phyloP scores from a whole-genome alignment of 2,888 invertebrate species.

The Cantharis nigra region DNA sequence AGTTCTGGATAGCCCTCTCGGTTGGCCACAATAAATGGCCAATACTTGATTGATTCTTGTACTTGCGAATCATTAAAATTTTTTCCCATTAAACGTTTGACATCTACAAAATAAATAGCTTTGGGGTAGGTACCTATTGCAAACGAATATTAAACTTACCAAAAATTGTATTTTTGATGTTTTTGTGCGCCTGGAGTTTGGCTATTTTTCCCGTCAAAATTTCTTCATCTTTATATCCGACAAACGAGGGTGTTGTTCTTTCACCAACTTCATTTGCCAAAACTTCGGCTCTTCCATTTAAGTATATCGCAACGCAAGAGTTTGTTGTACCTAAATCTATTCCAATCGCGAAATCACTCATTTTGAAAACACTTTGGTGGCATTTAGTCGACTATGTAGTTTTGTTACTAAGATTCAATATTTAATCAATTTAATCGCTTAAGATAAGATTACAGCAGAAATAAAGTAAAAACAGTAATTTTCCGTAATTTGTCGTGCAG shows the following conservation, averaged over 20 bases:
- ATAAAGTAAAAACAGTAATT: neutral
- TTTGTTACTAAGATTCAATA: too few relatives aligned
- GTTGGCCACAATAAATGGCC: neutral
- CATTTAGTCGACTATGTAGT: too few relatives aligned
- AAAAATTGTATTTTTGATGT: slow-evolving; percentile 98
- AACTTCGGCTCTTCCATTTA: slow-evolving; percentile 96
- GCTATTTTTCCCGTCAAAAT: slow-evolving; percentile 97
- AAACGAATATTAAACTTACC: slow-evolving; percentile 57
- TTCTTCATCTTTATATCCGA: slow-evolving; percentile 96
- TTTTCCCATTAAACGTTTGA: slow-evolving; percentile 56
- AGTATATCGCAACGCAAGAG: slow-evolving; percentile 89
- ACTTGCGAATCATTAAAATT: neutral
- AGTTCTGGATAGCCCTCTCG: neutral
- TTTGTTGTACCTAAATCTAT: slow-evolving; percentile 57
- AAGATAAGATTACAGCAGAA: neutral
- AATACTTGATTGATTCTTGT: neutral
- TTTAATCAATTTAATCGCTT: too few relatives aligned
- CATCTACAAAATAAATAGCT: slow-evolving; percentile 68
- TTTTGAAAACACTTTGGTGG: neutral
- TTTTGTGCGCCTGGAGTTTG: slow-evolving; percentile 97
- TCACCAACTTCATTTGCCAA: slow-evolving; percentile 99
- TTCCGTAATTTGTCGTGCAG: too few relatives aligned
- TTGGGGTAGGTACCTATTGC: neutral
- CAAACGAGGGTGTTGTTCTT: slow-evolving; percentile 96
- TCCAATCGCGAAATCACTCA: neutral